phyloP scores from a whole-genome alignment of 2,888 invertebrate genomes.

The Metallyticus violacea region DNA sequence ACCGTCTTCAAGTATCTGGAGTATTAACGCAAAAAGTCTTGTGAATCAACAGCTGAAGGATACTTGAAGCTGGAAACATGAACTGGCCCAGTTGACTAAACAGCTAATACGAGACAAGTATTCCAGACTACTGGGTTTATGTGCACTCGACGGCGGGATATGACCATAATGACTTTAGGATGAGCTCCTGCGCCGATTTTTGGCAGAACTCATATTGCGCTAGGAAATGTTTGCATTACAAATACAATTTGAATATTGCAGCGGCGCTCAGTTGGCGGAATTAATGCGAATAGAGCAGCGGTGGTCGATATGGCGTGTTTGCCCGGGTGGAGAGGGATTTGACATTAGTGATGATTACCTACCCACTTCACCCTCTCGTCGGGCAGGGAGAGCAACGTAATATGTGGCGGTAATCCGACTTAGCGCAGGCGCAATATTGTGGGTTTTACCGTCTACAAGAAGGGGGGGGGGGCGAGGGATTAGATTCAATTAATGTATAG shows the following conservation, averaged over 20 bases:
- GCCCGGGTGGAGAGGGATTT: neutral
- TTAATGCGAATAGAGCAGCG: neutral
- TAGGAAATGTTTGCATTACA: neutral
- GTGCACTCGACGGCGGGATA: too few relatives aligned
- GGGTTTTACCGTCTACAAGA: neutral
- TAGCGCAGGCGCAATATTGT: slow-evolving; percentile 10
- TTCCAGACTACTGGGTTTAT: too few relatives aligned
- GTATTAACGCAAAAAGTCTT: too few relatives aligned
- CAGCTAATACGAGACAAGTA: too few relatives aligned
- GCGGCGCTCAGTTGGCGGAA: neutral
- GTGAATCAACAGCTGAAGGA: too few relatives aligned
- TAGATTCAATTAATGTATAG: slow-evolving; percentile 15
- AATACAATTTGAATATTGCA: neutral
- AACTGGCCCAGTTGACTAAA: too few relatives aligned
- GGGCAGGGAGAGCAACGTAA: neutral
- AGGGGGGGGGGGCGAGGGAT: neutral
- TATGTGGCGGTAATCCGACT: slow-evolving; percentile 15
- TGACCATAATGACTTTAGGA: neutral
- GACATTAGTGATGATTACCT: slow-evolving; percentile 17
- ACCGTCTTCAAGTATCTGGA: too few relatives aligned
- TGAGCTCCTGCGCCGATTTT: neutral
- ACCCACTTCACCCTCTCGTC: neutral
- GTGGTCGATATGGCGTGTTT: neutral
- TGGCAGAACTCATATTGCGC: neutral
- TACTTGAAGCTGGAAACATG: too few relatives aligned